Evolutionary conservation across 2,113 vertebrate genomes (phyloP).

Genomic region (Brachyistius frenatus): DNA sequence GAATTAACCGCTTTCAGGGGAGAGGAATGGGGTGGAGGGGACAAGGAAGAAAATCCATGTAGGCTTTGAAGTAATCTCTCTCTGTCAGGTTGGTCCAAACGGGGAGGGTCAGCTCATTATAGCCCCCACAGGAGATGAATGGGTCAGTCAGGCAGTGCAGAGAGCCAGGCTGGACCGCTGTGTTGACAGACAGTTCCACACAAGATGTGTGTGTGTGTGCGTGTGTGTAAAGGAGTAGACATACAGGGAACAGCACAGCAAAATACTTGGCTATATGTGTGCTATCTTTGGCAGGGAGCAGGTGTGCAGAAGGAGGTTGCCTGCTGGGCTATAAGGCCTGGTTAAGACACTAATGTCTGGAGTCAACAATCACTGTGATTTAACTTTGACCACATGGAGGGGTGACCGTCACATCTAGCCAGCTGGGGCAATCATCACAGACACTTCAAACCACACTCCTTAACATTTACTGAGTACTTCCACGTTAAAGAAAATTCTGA

Average conservation of each 20-base stretch:
- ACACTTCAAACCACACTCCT: not conserved
- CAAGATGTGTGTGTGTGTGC: constrained; percentile 38
- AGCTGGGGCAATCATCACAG: constrained; percentile 26
- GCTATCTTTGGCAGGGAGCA: constrained; percentile 63
- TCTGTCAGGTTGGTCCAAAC: constrained; percentile 83
- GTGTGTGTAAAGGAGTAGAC: constrained; percentile 23
- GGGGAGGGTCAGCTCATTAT: constrained; percentile 83
- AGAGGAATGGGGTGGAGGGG: constrained; percentile 71
- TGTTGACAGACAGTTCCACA: constrained; percentile 64
- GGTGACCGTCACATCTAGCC: constrained; percentile 29
- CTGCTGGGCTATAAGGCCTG: constrained; percentile 64
- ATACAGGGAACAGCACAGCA: constrained; percentile 30
- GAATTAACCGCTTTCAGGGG: constrained; percentile 79
- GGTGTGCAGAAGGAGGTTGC: constrained; percentile 66
- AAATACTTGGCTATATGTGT: constrained; percentile 62
- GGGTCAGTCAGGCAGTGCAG: constrained; percentile 73
- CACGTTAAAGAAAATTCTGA: not conserved
- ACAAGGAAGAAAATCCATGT: constrained; percentile 80
- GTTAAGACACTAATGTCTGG: constrained; percentile 41
- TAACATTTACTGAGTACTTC: not conserved
- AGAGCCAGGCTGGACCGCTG: constrained; percentile 62
- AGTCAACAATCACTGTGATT: constrained; percentile 61
- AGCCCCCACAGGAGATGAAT: constrained; percentile 82
- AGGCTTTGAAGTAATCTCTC: constrained; percentile 81
- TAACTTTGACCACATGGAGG: constrained; percentile 61